Base-by-base conservation (phyloP, 92 coral and sea anemone species). In the Phenganax stokvisi region DNA sequence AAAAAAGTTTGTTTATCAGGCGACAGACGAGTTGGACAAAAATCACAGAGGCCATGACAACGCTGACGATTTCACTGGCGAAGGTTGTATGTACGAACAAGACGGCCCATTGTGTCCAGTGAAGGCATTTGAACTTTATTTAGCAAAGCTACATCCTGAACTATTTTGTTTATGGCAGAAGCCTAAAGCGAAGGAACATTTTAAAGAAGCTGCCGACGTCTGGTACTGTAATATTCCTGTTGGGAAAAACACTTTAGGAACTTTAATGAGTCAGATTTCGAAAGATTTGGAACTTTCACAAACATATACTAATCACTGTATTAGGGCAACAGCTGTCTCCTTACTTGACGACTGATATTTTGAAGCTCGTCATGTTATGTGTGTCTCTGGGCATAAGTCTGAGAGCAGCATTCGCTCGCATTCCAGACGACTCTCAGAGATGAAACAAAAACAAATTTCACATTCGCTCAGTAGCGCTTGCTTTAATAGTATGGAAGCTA, bases 121-220 rank as follows among this genome's bases (percentile, higher is more conserved):
- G 17, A 84, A 66, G 54, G 31, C 77, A 16, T 84, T 76, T 77
- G 83, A 87, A 57, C 86, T 81, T 30, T 86, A 80, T 87, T 31
- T 89, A 13, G 81, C 83, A 5, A 87, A 84, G 74, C 80, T 88
- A 54, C 69, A 80, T 53, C 86, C 76, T 20, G 57, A 77, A 54
- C 81, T 73, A 62, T 12, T 76, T 68, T 85, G 80, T 77, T 73
- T 87, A 61, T 87, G 92, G 88, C 90, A 80, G 87, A 84, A 83
- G 60, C 82, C 88, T 20, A 80, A 75, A 58, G 59, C 70, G 27
- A 71, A 57, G 53, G 77, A 80, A 28, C 58, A 69, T 63, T 81
- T 82, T 31, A 76, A 71, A 56, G 75, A 87, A 79, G 51, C 63
- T 9, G 87, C 57, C 57, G 67, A 67, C 56, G 80, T 83, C 61